phyloP scores from a whole-genome alignment of 2,113 vertebrate species.

The Coptodon bakossiorum region DNA sequence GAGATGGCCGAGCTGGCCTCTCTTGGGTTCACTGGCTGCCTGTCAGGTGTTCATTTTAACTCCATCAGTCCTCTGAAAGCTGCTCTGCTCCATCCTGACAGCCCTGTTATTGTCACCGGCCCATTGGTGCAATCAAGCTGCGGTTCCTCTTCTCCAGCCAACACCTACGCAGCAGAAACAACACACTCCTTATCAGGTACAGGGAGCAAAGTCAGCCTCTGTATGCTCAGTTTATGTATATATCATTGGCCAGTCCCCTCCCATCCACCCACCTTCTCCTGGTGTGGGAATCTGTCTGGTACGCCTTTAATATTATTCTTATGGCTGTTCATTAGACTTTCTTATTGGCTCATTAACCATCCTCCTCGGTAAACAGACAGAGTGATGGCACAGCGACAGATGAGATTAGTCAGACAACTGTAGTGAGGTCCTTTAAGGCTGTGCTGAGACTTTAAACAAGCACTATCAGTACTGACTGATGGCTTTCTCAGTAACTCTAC shows the following conservation, averaged over 20 bases:
- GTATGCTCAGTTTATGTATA: background rate
- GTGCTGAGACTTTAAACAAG: conserved; percentile 2
- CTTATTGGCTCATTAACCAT: conserved; percentile 43
- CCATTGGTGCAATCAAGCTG: conserved; percentile 81
- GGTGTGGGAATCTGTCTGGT: background rate
- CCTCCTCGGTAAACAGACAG: conserved; percentile 1
- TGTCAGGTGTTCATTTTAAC: conserved; percentile 89
- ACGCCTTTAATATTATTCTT: conserved; percentile 1
- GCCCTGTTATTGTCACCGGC: conserved; percentile 76
- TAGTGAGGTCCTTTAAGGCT: background rate
- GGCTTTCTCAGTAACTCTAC: background rate
- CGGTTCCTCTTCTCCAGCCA: conserved; percentile 66
- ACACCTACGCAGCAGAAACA: conserved; percentile 80
- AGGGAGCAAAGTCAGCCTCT: background rate
- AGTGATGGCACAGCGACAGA: conserved; percentile 19
- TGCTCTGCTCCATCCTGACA: conserved; percentile 76
- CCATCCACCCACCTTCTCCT: background rate
- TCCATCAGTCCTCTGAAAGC: conserved; percentile 86
- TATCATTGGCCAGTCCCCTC: background rate
- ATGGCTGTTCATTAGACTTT: conserved; percentile 14
- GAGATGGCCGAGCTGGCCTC: conserved; percentile 75
- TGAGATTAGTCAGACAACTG: conserved; percentile 42
- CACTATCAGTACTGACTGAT: background rate
- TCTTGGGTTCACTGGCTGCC: conserved; percentile 87
- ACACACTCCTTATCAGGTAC: conserved; percentile 89